Evolutionary conservation across 1,140 invertebrate species (phyloP).

Genomic region (Leucophenga varia): DNA sequence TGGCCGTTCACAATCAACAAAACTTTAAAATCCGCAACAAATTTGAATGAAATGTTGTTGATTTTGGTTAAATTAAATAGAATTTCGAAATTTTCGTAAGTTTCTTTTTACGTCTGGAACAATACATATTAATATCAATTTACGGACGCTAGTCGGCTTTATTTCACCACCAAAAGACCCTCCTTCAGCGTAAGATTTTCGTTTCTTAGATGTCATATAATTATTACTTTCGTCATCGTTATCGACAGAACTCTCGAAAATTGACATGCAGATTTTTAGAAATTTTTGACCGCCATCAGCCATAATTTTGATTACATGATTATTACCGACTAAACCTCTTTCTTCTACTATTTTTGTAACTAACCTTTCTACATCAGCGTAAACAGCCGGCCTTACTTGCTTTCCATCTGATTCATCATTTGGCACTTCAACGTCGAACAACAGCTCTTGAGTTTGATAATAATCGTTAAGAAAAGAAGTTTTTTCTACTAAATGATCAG

Average conservation of each 20-base stretch:
- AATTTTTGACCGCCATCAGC: not conserved
- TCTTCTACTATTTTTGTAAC: not conserved
- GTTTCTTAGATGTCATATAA: not conserved
- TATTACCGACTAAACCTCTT: not conserved
- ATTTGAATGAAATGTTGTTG: no score
- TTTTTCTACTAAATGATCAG: no score
- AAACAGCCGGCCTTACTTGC: not conserved
- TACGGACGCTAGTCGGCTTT: not conserved
- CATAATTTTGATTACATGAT: not conserved
- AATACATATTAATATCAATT: not conserved
- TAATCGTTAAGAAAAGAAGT: no score
- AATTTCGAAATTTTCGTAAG: no score
- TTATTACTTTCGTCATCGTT: not conserved
- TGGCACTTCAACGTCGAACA: no score
- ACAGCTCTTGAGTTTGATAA: no score
- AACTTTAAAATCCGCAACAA: not conserved
- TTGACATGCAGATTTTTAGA: not conserved
- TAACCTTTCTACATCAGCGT: not conserved
- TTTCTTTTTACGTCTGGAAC: not conserved
- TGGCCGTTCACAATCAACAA: not conserved
- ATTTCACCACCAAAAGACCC: not conserved
- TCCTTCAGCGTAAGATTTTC: not conserved
- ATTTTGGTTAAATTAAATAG: not conserved
- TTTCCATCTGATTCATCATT: no score
- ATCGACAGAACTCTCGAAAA: no score